Evolutionary conservation across 2,113 vertebrate genomes (phyloP).

Genomic region (Neolamprologus hecqui): DNA sequence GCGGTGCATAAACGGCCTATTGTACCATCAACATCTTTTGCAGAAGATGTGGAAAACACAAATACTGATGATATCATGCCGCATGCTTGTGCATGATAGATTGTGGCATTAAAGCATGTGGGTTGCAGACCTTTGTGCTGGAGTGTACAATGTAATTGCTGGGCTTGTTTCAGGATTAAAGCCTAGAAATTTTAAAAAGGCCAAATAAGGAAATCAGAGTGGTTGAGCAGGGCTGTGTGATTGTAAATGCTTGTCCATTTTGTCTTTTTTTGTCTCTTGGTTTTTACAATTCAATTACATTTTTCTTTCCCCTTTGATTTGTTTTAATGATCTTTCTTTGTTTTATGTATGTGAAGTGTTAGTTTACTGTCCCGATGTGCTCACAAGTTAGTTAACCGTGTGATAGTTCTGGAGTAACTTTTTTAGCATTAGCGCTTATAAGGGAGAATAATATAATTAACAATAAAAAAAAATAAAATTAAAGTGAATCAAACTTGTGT

Average conservation of each 20-base stretch:
- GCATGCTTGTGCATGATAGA: neutral
- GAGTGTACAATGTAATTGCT: neutral
- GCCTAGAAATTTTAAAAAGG: neutral
- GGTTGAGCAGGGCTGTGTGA: conserved; percentile 33
- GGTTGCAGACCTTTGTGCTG: neutral
- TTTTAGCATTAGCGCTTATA: conserved; percentile 69
- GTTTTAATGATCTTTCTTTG: neutral
- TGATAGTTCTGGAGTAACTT: conserved; percentile 71
- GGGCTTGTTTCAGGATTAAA: neutral
- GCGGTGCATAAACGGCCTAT: neutral
- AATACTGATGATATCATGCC: neutral
- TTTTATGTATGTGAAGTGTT: conserved; percentile 61
- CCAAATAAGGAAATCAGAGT: conserved; percentile 5
- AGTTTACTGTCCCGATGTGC: conserved; percentile 62
- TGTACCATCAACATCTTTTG: neutral
- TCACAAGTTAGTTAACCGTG: conserved; percentile 66
- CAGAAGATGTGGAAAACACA: neutral
- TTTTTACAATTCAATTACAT: conserved; percentile 9
- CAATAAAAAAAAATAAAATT: conserved; percentile 19
- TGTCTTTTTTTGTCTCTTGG: conserved; percentile 13
- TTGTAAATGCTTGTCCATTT: conserved; percentile 52
- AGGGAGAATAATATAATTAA: conserved; percentile 65
- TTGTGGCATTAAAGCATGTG: neutral
- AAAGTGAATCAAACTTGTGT: conserved; percentile 66
- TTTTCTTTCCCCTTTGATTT: neutral